Evolutionary conservation across 2,888 invertebrate species (phyloP), one percentile per base, ranked within the genome.

Genomic region (Amblyjoppa proteus): DNA sequence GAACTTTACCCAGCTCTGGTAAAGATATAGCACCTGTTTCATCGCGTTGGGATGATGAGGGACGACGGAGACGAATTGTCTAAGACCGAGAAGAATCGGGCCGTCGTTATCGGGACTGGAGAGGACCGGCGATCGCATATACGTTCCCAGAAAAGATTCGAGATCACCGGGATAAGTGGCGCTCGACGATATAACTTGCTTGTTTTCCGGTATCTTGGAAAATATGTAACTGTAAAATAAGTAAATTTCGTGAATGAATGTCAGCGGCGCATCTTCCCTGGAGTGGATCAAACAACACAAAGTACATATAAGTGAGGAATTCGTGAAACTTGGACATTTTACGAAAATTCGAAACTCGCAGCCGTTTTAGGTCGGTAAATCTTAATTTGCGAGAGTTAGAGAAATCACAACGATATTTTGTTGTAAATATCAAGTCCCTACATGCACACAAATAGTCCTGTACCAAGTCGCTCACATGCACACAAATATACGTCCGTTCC

Each of bases 141-240:
- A 97, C 71, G 95, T 95, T 41, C 95, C 95, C 75, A 99, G 95
- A 87, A 97, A 96, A 16, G 95, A 94, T 88, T 97, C 97, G 73
- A 98, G 94, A 83, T 96, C 95, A 84, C 97, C 96, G 20, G 98
- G 96, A 94, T 98, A 99, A 16, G 99, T 99, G 6, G 99, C 99
- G 94, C 99, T 99, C 71, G 98, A 96, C 81, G 98, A 97, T 86
- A 99, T 96, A 25, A 98, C 96, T 95, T 99, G 99, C 92, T 98
- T 98, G 88, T 96, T 96, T 31, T 94, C 93, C 1, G 98, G 97
- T 85, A 99, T 94, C 68, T 95, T 94, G 61, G 96, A 95, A 92
- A 97, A 97, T 74, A 99, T 97, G 90, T 95, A 96, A 90, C 96
- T 96, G 92, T 74, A 95, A 94, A 87, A 77, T 87, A 76, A 70